phyloP scores from a whole-genome alignment of 1,140 invertebrate genomes.

The Bombus huntii region DNA sequence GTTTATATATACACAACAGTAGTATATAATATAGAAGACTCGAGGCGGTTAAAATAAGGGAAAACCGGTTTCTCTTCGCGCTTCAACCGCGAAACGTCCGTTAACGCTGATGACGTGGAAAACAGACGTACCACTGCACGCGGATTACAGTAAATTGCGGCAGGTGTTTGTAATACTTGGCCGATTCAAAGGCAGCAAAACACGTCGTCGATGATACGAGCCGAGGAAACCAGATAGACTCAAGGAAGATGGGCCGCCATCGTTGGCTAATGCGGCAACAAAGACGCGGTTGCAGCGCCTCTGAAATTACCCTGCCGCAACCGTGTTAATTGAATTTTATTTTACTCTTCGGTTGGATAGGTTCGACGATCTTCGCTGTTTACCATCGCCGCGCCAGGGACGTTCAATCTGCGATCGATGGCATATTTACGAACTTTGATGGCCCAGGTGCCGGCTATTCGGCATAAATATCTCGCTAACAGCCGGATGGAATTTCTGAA shows the following conservation, averaged over 20 bases:
- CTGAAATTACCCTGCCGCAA: neutral
- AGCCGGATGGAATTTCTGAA: neutral
- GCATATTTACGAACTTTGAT: neutral
- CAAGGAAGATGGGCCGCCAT: neutral
- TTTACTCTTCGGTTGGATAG: neutral
- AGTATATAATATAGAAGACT: neutral
- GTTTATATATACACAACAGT: neutral
- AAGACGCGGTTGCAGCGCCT: neutral
- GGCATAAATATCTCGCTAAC: neutral
- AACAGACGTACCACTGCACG: constrained; percentile 36
- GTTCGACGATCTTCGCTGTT: neutral
- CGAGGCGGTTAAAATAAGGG: constrained; percentile 19
- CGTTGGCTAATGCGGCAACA: neutral
- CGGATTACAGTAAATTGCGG: constrained; percentile 31
- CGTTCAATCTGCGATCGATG: neutral
- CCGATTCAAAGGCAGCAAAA: constrained; percentile 13
- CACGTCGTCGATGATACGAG: constrained; percentile 10
- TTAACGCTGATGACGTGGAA: constrained; percentile 42
- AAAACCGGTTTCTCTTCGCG: constrained; percentile 24
- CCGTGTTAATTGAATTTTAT: constrained; percentile 38
- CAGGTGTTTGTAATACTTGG: constrained; percentile 34
- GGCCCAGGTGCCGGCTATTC: neutral
- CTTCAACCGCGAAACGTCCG: constrained; percentile 32
- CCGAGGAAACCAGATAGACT: neutral
- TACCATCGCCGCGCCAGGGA: neutral